Evolutionary conservation across 2,888 invertebrate species (phyloP).

Genomic region (Sesamia inferens): DNA sequence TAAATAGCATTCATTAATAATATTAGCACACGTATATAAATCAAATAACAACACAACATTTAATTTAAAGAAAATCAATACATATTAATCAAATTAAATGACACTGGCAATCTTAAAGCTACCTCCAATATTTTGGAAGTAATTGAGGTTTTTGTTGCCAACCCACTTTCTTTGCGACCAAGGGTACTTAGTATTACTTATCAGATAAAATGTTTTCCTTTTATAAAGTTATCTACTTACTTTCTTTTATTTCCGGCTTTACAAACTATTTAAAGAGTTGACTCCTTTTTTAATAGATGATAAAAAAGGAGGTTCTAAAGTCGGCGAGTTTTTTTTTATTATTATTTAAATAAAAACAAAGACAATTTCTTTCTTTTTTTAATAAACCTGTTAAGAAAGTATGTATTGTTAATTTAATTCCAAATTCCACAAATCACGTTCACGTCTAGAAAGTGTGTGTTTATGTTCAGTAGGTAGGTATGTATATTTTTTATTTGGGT

Average conservation of each 20-base stretch:
- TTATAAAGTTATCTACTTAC: conserved; percentile 11
- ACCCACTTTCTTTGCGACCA: background rate
- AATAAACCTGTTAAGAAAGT: background rate
- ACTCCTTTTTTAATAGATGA: background rate
- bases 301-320: background rate
- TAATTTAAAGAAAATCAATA: no score
- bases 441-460: no score
- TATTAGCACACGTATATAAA: no score
- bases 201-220: conserved; percentile 2
- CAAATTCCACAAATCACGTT: no score
- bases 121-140: background rate
- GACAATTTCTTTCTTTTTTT: background rate
- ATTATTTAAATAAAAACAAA: background rate
- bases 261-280: conserved; percentile 1
- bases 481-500: conserved; percentile 12
- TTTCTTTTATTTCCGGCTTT: conserved; percentile 41
- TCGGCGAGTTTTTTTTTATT: background rate
- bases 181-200: background rate
- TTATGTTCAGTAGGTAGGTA: no score
- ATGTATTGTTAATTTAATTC: no score
- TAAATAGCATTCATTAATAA: no score
- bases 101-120: background rate
- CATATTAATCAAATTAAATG: no score
- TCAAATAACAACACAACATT: no score
- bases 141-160: background rate